These are phyloP conservation scores for Deroptyus accipitrinus DNA, from an alignment of 2,113 vertebrate genomes.

Conservation along the genomic window DNA sequence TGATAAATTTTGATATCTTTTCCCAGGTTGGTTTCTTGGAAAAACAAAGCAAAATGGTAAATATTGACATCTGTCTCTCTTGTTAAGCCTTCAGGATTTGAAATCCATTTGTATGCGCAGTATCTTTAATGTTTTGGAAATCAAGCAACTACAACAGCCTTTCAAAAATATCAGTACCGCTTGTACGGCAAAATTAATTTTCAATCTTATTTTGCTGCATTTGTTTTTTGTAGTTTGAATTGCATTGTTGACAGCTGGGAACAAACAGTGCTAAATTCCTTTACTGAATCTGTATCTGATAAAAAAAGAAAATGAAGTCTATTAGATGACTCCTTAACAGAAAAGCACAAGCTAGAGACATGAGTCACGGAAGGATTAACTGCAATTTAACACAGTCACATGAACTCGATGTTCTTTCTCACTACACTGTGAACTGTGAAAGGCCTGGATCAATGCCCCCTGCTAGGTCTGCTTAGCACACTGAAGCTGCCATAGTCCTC, in stretches of 20 bases:
- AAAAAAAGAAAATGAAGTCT: background rate
- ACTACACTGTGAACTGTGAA: background rate
- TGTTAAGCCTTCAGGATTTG: background rate
- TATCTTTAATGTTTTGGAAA: background rate
- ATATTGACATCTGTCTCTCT: background rate
- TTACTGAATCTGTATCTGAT: background rate
- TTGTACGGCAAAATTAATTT: background rate
- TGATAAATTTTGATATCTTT: background rate
- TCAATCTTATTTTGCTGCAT: background rate
- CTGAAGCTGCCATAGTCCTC: background rate
- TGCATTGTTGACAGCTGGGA: background rate
- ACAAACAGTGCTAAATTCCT: background rate
- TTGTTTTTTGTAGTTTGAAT: background rate
- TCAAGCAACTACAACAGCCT: background rate
- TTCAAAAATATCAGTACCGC: background rate
- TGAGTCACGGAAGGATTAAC: slow-evolving; percentile 27
- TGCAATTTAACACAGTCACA: background rate
- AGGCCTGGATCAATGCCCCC: background rate
- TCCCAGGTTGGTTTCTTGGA: background rate
- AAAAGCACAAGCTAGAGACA: background rate
- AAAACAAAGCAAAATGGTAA: background rate
- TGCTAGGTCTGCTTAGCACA: background rate
- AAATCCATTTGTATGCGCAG: background rate
- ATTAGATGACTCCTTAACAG: background rate
- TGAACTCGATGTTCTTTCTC: background rate